Percentiles rank a stretch among this genome's conserved stretches.
phyloP scores from a whole-genome alignment of 1,140 invertebrate species.

The Bombus turneri region DNA sequence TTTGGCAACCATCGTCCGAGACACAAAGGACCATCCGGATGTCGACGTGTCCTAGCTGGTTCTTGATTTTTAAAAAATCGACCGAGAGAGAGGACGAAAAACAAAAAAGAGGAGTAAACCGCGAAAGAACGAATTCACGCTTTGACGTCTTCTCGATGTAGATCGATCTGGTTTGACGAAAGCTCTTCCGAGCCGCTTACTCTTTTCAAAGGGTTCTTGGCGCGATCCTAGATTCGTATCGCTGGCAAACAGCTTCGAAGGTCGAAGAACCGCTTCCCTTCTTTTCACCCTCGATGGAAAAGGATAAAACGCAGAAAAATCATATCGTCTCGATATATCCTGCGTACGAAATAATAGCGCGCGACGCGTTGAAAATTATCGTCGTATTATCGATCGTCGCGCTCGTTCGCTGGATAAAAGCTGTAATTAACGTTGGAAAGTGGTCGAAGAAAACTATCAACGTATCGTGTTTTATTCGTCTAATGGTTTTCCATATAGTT shows the following conservation, averaged over 20 bases:
- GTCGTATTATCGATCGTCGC: neutral
- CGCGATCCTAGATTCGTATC: conserved; percentile 10
- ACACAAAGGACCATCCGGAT: conserved; percentile 63
- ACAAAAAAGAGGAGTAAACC: neutral
- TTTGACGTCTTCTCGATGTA: conserved; percentile 12
- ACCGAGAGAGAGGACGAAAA: fast-evolving
- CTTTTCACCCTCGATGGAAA: neutral
- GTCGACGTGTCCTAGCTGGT: conserved; percentile 40
- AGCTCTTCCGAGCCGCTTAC: conserved; percentile 8
- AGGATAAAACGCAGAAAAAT: neutral
- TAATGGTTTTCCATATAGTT: neutral
- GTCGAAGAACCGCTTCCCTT: neutral
- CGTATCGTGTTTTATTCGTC: neutral
- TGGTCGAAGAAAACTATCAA: conserved; percentile 29
- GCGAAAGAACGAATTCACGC: conserved; percentile 15
- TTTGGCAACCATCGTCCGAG: conserved; percentile 17
- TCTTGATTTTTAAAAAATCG: conserved; percentile 9
- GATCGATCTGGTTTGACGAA: conserved; percentile 36
- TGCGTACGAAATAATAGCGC: neutral
- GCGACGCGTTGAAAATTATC: neutral
- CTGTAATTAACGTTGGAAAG: conserved; percentile 17
- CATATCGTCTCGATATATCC: neutral
- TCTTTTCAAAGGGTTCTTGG: conserved; percentile 11
- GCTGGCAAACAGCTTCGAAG: conserved; percentile 6
- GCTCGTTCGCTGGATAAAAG: neutral